Percentiles rank a stretch among this genome's conserved stretches.
These are phyloP conservation scores for Candoia aspera DNA, from an alignment of 2,113 vertebrate genomes.

Conservation along the genomic window DNA sequence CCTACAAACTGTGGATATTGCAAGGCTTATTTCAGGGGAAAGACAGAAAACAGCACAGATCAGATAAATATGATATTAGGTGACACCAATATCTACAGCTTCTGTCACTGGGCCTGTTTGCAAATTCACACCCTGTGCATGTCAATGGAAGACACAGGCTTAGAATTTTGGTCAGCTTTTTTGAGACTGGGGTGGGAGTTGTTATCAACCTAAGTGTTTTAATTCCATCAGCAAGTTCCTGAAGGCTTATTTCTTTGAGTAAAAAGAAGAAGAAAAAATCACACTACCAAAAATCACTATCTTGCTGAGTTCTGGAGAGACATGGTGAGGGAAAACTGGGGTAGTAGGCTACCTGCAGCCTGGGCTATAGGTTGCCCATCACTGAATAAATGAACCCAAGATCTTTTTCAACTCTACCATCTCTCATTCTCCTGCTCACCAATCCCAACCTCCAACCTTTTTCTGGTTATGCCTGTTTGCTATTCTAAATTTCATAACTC, in stretches of 20 bases:
- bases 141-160: not conserved
- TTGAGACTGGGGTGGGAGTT: not conserved
- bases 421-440: not conserved
- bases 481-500: conserved; percentile 58
- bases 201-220: not conserved
- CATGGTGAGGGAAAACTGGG: not conserved
- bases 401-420: not conserved
- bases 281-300: not conserved
- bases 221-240: not conserved
- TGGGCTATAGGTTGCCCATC: not conserved
- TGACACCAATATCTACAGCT: not conserved
- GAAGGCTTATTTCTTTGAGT: not conserved
- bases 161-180: not conserved
- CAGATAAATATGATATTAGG: not conserved
- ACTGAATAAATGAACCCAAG: not conserved
- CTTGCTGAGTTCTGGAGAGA: not conserved
- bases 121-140: not conserved
- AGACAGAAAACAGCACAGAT: not conserved
- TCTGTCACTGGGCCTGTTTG: not conserved
- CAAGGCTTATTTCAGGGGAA: not conserved
- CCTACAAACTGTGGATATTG: not conserved
- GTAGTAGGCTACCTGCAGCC: not conserved
- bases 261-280: not conserved
- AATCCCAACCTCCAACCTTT: not conserved
- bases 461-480: conserved; percentile 17